Evolutionary conservation across 2,797 vertebrate species (phyloP).

Genomic region (Epinephelus malabaricus): DNA sequence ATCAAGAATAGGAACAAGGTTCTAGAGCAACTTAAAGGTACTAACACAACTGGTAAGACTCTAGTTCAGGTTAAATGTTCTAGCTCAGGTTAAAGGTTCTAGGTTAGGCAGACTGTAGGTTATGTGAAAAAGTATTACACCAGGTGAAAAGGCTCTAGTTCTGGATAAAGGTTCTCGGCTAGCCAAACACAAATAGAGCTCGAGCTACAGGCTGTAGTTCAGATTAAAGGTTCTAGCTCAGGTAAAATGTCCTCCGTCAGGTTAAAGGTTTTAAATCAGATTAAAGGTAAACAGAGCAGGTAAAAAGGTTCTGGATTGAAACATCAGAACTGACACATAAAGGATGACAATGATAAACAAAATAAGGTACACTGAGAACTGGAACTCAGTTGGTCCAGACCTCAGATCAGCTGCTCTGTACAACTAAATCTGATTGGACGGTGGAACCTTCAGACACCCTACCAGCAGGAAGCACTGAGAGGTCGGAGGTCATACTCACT

Average conservation of each 20-base stretch:
- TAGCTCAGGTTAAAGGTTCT: neutral
- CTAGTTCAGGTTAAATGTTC: neutral
- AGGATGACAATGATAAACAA: neutral
- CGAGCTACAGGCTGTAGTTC: too few relatives aligned
- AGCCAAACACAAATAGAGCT: too few relatives aligned
- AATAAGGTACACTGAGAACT: neutral
- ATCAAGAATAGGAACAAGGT: neutral
- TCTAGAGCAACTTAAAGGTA: neutral
- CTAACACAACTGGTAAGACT: neutral
- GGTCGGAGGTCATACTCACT: constrained; percentile 89
- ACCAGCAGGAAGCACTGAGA: neutral
- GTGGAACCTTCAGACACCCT: neutral
- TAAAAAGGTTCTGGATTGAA: too few relatives aligned
- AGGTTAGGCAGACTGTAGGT: too few relatives aligned
- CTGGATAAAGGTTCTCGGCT: too few relatives aligned
- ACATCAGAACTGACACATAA: too few relatives aligned
- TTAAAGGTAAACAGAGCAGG: neutral
- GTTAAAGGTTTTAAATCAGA: neutral
- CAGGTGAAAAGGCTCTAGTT: too few relatives aligned
- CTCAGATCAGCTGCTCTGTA: neutral
- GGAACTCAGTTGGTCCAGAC: neutral
- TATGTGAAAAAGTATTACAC: too few relatives aligned
- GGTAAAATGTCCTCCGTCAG: too few relatives aligned
- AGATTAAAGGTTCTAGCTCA: too few relatives aligned
- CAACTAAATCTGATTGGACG: neutral